Evolutionary conservation across 2,888 invertebrate genomes (phyloP), one percentile per base, ranked within the genome.

Genomic region (Caenorhabditis sinica): DNA sequence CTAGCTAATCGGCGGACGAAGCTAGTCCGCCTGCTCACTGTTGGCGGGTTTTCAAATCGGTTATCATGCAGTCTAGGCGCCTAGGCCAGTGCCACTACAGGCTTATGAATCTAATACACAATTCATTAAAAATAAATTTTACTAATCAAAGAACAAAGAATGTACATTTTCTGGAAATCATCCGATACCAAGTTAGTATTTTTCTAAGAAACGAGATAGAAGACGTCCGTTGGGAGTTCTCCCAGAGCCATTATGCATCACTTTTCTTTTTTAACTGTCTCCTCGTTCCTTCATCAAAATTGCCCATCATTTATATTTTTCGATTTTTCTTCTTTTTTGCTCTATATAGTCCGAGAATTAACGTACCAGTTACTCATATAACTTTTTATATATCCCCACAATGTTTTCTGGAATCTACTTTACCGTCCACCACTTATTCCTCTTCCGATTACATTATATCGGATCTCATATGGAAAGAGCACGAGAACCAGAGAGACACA

Each of bases 11-110:
- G 30, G 3, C 13, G 2, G 56, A 11, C 23, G 56, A 69, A 56
- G 8, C 56, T 69, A 56, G 69, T 17, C 56, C 69, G 23, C 25
- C 17, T n/a, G 8, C n/a, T 20, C n/a, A 13, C 17, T n/a, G 13
- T 68, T 68, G 13, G 69, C 69, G 69, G 53, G 15, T 8, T 5
- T 69, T 69, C 69, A 56, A 69, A 51, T 15, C n/a, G n/a, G n/a
- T n/a, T n/a, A n/a, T n/a, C n/a, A n/a, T n/a, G n/a, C n/a, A n/a
- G n/a, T n/a, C n/a, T n/a, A n/a, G n/a, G n/a, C n/a, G n/a, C n/a
- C n/a, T n/a, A n/a, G n/a, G n/a, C n/a, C n/a, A n/a, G n/a, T n/a
- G n/a, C n/a, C n/a, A n/a, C n/a, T n/a, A n/a, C n/a, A n/a, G n/a
- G n/a, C n/a, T n/a, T n/a, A n/a, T n/a, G n/a, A n/a, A n/a, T n/a